Evolutionary conservation across 2,888 invertebrate species (phyloP), one percentile per base, ranked within the genome.

Genomic region (Arctia plantaginis): DNA sequence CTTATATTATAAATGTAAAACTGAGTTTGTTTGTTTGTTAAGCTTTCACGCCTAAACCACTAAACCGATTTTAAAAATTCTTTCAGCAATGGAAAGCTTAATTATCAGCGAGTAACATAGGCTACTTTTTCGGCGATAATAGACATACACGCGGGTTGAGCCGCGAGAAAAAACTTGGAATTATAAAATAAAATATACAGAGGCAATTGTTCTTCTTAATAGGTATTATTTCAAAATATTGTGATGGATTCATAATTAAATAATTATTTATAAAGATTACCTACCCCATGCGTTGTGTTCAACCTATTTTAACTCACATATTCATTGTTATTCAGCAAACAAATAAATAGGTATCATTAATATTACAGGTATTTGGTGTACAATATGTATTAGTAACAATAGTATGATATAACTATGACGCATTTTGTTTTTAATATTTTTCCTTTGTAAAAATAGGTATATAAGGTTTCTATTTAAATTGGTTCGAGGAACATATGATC

Each of bases 301-400:
- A 55, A 55, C 55, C n/a, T 55, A 55, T 55, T 55, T 55, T 55
- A 55, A 55, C 55, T n/a, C 3, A 12, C 2, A 3, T 55, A 44
- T 67, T 23, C 44, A 65, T 66, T n/a, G n/a, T 66, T 66, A 41
- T 39, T 66, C 2, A 71, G 44, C 44, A 64, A 71, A 71, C 44
- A 64, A 47, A 33, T 64, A 44, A 71, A 64, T 64, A 64, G 44
- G 44, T 64, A 44, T 59, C 64, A 33, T 33, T 8, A 39, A 13
- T 64, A n/a, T 33, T 41, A 30, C 70, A 71, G 64, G 64, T 71
- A 44, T 64, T 69, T 35, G 13, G 64, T 71, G 23, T 44, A 30
- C n/a, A 71, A 47, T 64, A 33, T 33, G 41, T 27, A 41, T 66
- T 66, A 66, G 18, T 66, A 66, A 66, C 41, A 44, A 41, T 20